A percentile compares a stretch with the other conserved stretches of the same genome.
Evolutionary conservation across 2,888 invertebrate species (phyloP).

Genomic region (Deilephila porcellus): DNA sequence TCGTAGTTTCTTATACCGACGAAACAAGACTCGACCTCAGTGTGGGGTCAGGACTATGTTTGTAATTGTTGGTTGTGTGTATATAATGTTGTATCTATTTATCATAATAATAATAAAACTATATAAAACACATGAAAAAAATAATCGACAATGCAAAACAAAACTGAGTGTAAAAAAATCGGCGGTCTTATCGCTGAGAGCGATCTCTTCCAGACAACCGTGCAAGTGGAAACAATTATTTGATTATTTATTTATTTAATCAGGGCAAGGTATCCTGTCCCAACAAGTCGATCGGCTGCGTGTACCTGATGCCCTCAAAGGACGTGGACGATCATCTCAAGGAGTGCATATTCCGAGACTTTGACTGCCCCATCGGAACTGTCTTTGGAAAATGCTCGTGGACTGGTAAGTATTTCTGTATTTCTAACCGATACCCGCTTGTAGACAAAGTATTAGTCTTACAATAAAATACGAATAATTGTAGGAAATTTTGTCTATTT

Average conservation of each 20-base stretch:
- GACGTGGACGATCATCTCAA: conserved; percentile 69
- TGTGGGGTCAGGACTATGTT: not conserved
- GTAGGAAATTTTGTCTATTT: too few species aligned
- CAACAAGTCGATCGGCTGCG: conserved; percentile 67
- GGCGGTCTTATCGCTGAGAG: too few species aligned
- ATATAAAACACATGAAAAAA: too few species aligned
- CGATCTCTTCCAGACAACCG: too few species aligned
- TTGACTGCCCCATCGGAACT: conserved; percentile 70
- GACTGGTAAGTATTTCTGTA: conserved; percentile 61
- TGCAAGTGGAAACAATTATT: too few species aligned
- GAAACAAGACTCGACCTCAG: not conserved
- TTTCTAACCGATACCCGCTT: not conserved
- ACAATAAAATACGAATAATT: too few species aligned
- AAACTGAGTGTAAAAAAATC: too few species aligned
- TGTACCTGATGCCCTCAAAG: conserved; percentile 55
- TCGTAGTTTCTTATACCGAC: not conserved
- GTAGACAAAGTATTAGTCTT: not conserved
- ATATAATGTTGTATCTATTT: not conserved
- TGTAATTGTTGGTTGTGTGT: not conserved
- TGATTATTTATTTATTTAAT: conserved; percentile 3
- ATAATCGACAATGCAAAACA: too few species aligned
- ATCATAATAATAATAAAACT: too few species aligned
- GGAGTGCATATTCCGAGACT: conserved; percentile 73
- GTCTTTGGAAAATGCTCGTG: conserved; percentile 76
- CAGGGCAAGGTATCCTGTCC: conserved; percentile 70